These are phyloP conservation scores for Caenorhabditis elegans DNA, from an alignment of 1,140 invertebrate species.

Conservation along the genomic window WBcel235 BX284605.5:19146501-19147000, in stretches of 20 bases:
- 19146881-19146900: background rate
- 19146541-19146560: background rate
- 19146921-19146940: too few species aligned
- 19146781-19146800: conserved; percentile 20
- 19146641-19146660: too few species aligned
- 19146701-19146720: conserved; percentile 31
- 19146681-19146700: conserved; percentile 30
- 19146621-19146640: too few species aligned
- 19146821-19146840: background rate
- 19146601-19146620: too few species aligned
- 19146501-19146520: background rate
- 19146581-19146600: too few species aligned
- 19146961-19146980: background rate
- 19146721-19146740: conserved; percentile 37
- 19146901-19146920: background rate
- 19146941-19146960: too few species aligned
- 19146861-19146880: background rate
- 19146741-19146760: conserved; percentile 5
- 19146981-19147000: too few species aligned
- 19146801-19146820: conserved; percentile 14
- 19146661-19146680: too few species aligned
- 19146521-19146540: background rate
- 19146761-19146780: background rate
- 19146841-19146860: background rate
- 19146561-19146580: too few species aligned